Base-by-base conservation (phyloP, 2,888 invertebrate species). In the Drosophila birchii region DNA sequence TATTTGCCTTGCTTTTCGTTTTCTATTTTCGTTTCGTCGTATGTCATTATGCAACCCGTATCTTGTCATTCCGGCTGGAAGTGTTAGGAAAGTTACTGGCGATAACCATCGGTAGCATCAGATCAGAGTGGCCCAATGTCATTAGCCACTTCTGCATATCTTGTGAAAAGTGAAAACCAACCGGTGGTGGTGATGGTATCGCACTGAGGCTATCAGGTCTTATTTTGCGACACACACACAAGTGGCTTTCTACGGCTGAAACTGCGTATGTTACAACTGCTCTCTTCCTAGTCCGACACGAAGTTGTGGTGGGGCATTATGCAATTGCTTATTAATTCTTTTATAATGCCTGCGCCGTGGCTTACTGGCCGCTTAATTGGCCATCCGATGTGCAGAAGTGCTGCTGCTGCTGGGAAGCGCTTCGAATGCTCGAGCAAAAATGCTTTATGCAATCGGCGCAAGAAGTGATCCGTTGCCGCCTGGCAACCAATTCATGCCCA, bases 21-120 rank as follows among this genome's bases (percentile, higher is more conserved):
- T 84, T 84, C 90, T 81, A 81, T 88, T 88, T 87, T 79, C 72
- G 88, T 78, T 76, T 87, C 72, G 86, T 87, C 72, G 86, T 74
- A 26, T 55, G 56, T 1, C 59, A 69, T 85, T 85, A 90, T 90
- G 89, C 81, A 88, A 85, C 60, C 58, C 64, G 49, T 39, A 49
- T 61, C 56, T 64, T 71, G 73, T 76, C 57, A 66, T 79, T 80
- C 63, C 63, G 78, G 32, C 71, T 66, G 54, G 44, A 67, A 80
- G 66, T 70, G 71, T 72, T 73, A 57, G 80, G 86, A 88, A 88
- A 88, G 78, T 75, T 63, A 58, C 47, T 34, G 80, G 41, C 41
- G 26, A 38, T 59, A 20, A 16, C 20, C 38, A 58, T 41, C 64
- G 51, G 51, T 53, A 70, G 56, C 51, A 56, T 20, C 39, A 75